Conservation (phyloP, 2,888 invertebrate genomes). For the Pterostichus madidus region DNA sequence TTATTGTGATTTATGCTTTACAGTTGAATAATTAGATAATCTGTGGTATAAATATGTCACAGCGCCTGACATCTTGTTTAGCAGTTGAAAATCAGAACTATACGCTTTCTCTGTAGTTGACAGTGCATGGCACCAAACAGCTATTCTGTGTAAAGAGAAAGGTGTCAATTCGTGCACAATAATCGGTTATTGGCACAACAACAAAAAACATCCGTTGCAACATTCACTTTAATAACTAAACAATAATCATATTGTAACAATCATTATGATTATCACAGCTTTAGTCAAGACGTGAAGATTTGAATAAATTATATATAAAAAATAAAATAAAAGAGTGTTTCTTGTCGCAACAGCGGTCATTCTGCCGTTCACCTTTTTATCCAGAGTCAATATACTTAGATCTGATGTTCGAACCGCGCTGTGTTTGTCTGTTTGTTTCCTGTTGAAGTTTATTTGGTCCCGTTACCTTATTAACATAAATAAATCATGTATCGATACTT, state of each 20-base stretch:
- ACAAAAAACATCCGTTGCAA: slow-evolving; percentile 37
- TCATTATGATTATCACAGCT: neutral
- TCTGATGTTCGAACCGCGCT: neutral
- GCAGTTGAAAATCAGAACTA: neutral
- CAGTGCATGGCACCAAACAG: slow-evolving; percentile 32
- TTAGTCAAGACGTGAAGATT: neutral
- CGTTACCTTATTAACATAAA: slow-evolving; percentile 61
- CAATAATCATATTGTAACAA: slow-evolving; percentile 15
- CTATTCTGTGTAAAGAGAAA: slow-evolving; percentile 46
- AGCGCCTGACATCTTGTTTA: slow-evolving; percentile 19
- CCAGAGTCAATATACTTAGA: slow-evolving; percentile 43
- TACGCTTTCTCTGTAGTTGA: slow-evolving; percentile 40
- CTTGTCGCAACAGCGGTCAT: neutral
- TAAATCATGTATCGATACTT: slow-evolving; percentile 51
- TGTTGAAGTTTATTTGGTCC: slow-evolving; percentile 44
- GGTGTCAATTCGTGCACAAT: slow-evolving; percentile 35
- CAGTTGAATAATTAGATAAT: neutral
- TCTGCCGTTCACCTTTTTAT: slow-evolving; percentile 48
- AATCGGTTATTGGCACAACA: slow-evolving; percentile 45
- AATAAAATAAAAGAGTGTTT: slow-evolving; percentile 12
- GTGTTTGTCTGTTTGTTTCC: slow-evolving; percentile 42
- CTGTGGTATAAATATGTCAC: slow-evolving; percentile 15
- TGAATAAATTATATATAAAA: neutral
- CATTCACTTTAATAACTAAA: neutral
- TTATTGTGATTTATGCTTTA: neutral